These are phyloP conservation scores for Drosophila buzzatii DNA, from an alignment of 2,888 invertebrate species.

Conservation along the genomic window DNA sequence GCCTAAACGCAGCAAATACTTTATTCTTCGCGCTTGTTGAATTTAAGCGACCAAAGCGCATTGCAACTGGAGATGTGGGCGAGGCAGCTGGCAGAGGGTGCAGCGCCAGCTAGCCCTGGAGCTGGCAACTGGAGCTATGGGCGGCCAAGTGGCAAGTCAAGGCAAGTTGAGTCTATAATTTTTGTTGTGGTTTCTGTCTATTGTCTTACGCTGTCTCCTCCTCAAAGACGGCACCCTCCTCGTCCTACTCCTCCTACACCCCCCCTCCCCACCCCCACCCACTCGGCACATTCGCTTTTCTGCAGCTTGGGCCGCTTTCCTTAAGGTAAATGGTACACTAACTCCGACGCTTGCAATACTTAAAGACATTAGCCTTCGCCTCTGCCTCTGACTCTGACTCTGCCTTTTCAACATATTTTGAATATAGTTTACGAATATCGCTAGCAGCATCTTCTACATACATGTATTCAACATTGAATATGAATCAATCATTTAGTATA, in stretches of 20 bases:
- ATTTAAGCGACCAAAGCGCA: constrained; percentile 74
- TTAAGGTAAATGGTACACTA: constrained; percentile 27
- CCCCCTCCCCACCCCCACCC: background rate
- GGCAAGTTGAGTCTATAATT: constrained; percentile 77
- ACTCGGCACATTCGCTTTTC: background rate
- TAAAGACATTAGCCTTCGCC: constrained; percentile 43
- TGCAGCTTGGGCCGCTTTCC: constrained; percentile 20
- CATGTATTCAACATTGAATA: background rate
- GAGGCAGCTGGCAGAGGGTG: background rate
- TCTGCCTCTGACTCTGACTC: background rate
- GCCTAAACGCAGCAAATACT: constrained; percentile 73
- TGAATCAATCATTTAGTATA: background rate
- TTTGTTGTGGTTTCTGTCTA: constrained; percentile 80
- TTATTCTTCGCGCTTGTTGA: constrained; percentile 50
- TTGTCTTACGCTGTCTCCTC: constrained; percentile 60
- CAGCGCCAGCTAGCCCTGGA: background rate
- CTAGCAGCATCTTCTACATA: background rate
- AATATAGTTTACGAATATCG: background rate
- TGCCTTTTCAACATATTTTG: background rate
- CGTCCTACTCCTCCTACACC: too few species aligned
- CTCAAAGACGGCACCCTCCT: background rate
- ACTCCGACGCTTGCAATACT: constrained; percentile 38
- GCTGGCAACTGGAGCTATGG: constrained; percentile 46
- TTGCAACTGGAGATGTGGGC: constrained; percentile 16
- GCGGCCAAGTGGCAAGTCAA: constrained; percentile 61